Conservation (phyloP, 1,140 invertebrate species). For the Listronotus bonariensis region DNA sequence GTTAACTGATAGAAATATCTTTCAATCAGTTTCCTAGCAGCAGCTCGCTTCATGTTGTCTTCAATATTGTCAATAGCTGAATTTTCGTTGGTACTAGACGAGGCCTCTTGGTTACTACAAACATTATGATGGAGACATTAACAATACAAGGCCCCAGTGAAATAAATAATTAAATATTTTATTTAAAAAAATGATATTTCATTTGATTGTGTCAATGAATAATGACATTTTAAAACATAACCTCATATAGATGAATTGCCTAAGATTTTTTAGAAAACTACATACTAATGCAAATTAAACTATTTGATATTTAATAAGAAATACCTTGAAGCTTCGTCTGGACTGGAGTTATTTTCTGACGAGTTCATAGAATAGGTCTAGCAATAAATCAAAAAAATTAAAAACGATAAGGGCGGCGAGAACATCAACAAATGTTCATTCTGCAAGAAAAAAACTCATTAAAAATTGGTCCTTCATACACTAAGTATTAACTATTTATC, state of each 20-base stretch:
- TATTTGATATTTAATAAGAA: not conserved
- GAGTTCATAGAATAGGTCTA: slow-evolving; percentile 53
- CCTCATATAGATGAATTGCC: not conserved
- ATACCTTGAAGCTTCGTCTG: slow-evolving; percentile 56
- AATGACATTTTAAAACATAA: slow-evolving; percentile 16
- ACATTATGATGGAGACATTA: slow-evolving; percentile 12
- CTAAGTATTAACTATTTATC: not conserved
- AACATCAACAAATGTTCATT: slow-evolving; percentile 27
- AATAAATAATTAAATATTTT: not conserved
- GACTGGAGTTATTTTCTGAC: slow-evolving; percentile 42
- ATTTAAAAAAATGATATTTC: not conserved
- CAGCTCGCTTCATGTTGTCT: slow-evolving; percentile 84
- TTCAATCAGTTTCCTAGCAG: slow-evolving; percentile 86
- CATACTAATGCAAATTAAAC: no score
- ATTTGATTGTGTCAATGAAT: not conserved
- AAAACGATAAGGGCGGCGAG: slow-evolving; percentile 15
- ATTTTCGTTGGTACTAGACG: slow-evolving; percentile 48
- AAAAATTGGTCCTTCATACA: not conserved
- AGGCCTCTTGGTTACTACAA: slow-evolving; percentile 51
- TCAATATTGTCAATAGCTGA: slow-evolving; percentile 42
- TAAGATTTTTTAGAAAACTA: no score
- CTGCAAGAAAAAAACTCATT: slow-evolving; percentile 1
- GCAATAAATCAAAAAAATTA: slow-evolving; percentile 29
- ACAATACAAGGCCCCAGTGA: not conserved
- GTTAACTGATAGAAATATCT: slow-evolving; percentile 91